A percentile compares a stretch with the other conserved stretches of the same genome.
Evolutionary conservation across 2,797 vertebrate genomes (phyloP).

Genomic region (Prunella strophiata): DNA sequence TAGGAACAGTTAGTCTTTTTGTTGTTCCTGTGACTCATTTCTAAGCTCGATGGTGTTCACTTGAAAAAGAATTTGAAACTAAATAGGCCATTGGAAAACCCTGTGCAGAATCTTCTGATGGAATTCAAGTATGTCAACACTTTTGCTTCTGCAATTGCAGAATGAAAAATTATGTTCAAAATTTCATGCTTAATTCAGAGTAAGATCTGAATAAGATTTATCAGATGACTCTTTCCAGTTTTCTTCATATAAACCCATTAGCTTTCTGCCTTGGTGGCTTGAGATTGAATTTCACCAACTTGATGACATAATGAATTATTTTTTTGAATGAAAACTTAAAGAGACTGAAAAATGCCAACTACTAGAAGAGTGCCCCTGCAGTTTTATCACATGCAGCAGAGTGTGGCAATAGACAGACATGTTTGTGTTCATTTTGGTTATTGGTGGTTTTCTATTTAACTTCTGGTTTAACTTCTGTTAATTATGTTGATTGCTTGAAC

Average conservation of each 20-base stretch:
- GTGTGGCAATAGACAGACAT: not conserved
- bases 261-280: not conserved
- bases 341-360: not conserved
- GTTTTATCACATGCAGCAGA: not conserved
- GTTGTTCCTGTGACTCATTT: not conserved
- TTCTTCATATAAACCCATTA: not conserved
- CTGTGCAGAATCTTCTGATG: not conserved
- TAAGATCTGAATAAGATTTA: not conserved
- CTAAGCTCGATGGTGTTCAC: not conserved
- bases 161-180: not conserved
- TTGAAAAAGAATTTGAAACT: not conserved
- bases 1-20: not conserved
- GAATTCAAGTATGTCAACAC: not conserved
- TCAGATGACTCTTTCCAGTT: not conserved
- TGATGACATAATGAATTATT: not conserved
- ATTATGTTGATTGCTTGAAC: not conserved
- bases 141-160: not conserved
- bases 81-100: not conserved
- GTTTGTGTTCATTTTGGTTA: not conserved
- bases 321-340: not conserved
- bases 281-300: not conserved
- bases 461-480: not conserved
- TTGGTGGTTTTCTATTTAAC: not conserved
- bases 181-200: not conserved
- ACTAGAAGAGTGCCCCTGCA: not conserved